phyloP scores from a whole-genome alignment of 2,888 invertebrate genomes.

The Lycia hirtaria region DNA sequence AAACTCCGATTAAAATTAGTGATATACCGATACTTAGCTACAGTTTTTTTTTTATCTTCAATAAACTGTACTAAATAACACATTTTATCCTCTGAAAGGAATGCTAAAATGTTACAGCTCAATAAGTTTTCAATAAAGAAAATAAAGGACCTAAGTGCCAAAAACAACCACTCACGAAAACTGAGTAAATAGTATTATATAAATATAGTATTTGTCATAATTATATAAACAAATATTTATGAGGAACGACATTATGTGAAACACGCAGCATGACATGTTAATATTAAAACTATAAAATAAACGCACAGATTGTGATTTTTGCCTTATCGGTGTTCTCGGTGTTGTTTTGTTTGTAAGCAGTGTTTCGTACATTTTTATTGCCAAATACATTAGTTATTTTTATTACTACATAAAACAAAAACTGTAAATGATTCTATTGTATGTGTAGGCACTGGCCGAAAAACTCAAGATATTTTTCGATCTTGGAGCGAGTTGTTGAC shows the following conservation, averaged over 20 bases:
- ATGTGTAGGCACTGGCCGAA: too few species aligned
- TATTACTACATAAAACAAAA: too few species aligned
- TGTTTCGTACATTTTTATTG: constrained; percentile 45
- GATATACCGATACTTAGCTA: too few species aligned
- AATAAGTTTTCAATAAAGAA: constrained; percentile 9
- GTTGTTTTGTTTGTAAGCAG: constrained; percentile 53
- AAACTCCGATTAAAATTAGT: too few species aligned
- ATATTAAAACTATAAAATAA: constrained; percentile 12
- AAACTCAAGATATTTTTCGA: too few species aligned
- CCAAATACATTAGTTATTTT: constrained; percentile 22
- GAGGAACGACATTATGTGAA: background rate
- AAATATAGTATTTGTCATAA: too few species aligned
- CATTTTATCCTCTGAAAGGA: background rate
- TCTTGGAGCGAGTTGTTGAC: too few species aligned
- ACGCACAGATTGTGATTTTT: constrained; percentile 70
- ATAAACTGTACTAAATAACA: background rate
- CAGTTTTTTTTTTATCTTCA: too few species aligned
- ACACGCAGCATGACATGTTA: background rate
- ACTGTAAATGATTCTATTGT: too few species aligned
- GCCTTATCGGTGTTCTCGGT: constrained; percentile 68
- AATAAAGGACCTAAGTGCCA: constrained; percentile 75
- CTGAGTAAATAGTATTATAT: background rate
- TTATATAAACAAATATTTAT: background rate
- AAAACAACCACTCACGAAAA: constrained; percentile 50
- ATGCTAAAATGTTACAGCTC: constrained; percentile 2